Evolutionary conservation across 2,797 vertebrate genomes (phyloP).

Genomic region (Typhlichthys subterraneus): DNA sequence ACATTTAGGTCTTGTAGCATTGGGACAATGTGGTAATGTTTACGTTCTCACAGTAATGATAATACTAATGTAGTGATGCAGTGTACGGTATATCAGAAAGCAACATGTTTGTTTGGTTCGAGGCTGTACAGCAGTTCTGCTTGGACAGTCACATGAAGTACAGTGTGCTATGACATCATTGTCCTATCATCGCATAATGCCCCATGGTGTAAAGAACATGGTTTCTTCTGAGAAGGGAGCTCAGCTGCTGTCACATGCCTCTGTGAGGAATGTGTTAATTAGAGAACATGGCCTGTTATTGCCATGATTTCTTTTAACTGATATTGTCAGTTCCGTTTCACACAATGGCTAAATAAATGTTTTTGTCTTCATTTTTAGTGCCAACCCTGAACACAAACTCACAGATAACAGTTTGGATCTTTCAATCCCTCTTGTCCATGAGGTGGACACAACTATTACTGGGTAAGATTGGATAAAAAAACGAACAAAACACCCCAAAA

Average conservation of each 20-base stretch:
- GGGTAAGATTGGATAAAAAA: constrained; percentile 80
- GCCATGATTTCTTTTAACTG: constrained; percentile 4
- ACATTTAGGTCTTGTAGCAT: no score
- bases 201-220: background rate
- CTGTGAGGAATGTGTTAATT: constrained; percentile 1
- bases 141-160: background rate
- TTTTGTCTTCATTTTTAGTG: constrained; percentile 69
- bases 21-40: no score
- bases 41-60: no score
- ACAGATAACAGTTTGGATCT: constrained; percentile 88
- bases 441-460: constrained; percentile 91
- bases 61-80: background rate
- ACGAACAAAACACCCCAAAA: background rate
- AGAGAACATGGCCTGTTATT: background rate
- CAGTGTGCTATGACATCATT: background rate
- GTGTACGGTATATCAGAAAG: no score
- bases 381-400: constrained; percentile 88
- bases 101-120: no score
- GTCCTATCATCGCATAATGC: background rate
- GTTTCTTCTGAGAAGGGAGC: background rate
- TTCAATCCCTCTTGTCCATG: constrained; percentile 87
- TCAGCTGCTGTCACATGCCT: constrained; percentile 2
- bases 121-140: no score
- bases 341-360: background rate
- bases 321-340: constrained; percentile 1